These are phyloP conservation scores for Monopterus albus DNA, from an alignment of 2,113 vertebrate genomes.

Conservation along the genomic window DNA sequence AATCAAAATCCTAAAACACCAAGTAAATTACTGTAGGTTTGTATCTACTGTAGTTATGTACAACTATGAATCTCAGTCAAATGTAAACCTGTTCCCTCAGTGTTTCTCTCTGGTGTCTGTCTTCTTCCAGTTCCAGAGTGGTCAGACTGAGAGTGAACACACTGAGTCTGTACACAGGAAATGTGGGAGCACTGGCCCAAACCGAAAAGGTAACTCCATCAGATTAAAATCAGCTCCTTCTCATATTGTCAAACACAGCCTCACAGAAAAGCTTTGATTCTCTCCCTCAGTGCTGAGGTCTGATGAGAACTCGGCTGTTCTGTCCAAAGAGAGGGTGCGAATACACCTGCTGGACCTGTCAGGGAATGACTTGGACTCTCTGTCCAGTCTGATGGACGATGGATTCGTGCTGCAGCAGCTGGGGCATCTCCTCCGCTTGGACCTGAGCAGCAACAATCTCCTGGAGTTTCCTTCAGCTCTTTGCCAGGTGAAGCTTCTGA, in stretches of 20 bases:
- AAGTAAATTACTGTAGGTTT: too few species aligned
- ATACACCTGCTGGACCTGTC: constrained; percentile 93
- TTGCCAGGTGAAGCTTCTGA: constrained; percentile 82
- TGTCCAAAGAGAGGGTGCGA: constrained; percentile 84
- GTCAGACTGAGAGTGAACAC: constrained; percentile 58
- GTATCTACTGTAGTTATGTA: neutral
- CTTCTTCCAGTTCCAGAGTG: constrained; percentile 54
- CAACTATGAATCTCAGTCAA: neutral
- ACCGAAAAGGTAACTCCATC: constrained; percentile 56
- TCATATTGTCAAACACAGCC: neutral
- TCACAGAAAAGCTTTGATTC: too few species aligned
- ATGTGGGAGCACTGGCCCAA: constrained; percentile 34
- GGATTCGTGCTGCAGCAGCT: constrained; percentile 83
- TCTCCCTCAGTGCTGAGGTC: constrained; percentile 44
- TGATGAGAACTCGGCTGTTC: constrained; percentile 80
- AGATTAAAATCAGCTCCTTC: neutral
- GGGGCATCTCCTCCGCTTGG: constrained; percentile 87
- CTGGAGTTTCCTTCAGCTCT: constrained; percentile 85
- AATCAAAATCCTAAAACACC: too few species aligned
- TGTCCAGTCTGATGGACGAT: constrained; percentile 86
- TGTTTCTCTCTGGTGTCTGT: neutral
- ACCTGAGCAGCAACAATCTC: constrained; percentile 92
- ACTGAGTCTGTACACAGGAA: constrained; percentile 44
- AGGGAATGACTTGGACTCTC: constrained; percentile 90
- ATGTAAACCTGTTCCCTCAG: neutral